These are phyloP conservation scores for Lasioglossum calceatum DNA, from an alignment of 2,888 invertebrate species.

Conservation along the genomic window DNA sequence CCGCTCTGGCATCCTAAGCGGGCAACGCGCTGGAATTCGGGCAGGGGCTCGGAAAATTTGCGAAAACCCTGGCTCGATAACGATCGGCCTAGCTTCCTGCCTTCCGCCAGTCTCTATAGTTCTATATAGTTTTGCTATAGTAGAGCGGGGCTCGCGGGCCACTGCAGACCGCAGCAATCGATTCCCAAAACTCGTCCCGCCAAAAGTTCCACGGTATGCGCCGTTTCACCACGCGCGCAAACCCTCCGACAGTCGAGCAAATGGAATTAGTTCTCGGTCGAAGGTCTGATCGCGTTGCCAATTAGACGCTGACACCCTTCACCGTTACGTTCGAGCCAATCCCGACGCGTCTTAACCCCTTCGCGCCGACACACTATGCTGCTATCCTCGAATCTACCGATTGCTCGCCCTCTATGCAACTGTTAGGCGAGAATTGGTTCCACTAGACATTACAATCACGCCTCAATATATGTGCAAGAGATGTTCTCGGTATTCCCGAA, in stretches of 20 bases:
- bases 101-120: neutral
- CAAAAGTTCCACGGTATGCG: conserved; percentile 10
- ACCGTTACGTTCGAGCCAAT: conserved; percentile 20
- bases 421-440: neutral
- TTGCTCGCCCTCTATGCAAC: neutral
- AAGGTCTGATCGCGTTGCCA: conserved; percentile 61
- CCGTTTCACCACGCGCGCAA: conserved; percentile 7
- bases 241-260: conserved; percentile 35
- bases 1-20: neutral
- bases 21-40: conserved; percentile 6
- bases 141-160: conserved; percentile 23
- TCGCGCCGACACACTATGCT: neutral
- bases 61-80: conserved; percentile 47
- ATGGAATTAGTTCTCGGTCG: conserved; percentile 59
- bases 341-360: conserved; percentile 11
- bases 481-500: no score
- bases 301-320: conserved; percentile 61
- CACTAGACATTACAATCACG: neutral
- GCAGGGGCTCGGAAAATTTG: conserved; percentile 21
- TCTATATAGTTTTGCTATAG: conserved; percentile 4
- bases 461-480: neutral
- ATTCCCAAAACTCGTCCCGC: conserved; percentile 53
- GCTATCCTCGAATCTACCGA: neutral
- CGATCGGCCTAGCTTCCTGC: conserved; percentile 44
- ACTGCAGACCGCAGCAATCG: conserved; percentile 55